phyloP scores from a whole-genome alignment of 2,797 vertebrate genomes.

The Gephyroberyx darwinii region DNA sequence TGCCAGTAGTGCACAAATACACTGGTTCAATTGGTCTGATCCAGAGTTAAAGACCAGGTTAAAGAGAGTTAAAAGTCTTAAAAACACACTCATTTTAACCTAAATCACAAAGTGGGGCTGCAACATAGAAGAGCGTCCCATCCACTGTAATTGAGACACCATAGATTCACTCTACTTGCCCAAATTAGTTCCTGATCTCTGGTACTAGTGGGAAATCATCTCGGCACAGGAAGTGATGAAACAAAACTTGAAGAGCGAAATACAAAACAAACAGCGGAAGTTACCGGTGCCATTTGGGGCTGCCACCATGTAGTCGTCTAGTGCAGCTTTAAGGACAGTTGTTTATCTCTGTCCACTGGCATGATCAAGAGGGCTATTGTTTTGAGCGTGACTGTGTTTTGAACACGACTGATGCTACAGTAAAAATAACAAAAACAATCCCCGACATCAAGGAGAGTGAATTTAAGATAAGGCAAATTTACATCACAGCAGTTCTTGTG shows the following conservation, averaged over 20 bases:
- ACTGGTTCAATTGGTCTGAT: neutral
- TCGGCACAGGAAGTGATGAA: too few species aligned
- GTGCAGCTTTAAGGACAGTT: conserved; percentile 6
- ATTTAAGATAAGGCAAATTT: conserved; percentile 58
- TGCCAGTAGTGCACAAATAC: conserved; percentile 14
- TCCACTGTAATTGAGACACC: too few species aligned
- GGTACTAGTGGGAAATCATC: neutral
- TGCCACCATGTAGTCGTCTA: neutral
- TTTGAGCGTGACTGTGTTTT: neutral
- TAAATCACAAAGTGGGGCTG: neutral
- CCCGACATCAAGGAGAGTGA: conserved; percentile 11
- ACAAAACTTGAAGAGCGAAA: conserved; percentile 2
- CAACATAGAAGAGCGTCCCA: too few species aligned
- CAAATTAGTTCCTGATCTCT: neutral
- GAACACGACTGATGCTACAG: conserved; percentile 2
- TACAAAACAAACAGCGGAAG: conserved; percentile 4
- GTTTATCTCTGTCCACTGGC: conserved; percentile 5
- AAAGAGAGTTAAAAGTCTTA: too few species aligned
- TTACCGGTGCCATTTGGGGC: neutral
- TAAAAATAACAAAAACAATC: neutral
- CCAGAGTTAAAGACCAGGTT: neutral
- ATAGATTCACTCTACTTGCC: too few species aligned
- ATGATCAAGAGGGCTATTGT: neutral
- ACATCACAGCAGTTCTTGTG: neutral
- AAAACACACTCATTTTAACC: conserved; percentile 1